phyloP scores from a whole-genome alignment of 2,113 vertebrate genomes.

The Scartelaos histophorus region DNA sequence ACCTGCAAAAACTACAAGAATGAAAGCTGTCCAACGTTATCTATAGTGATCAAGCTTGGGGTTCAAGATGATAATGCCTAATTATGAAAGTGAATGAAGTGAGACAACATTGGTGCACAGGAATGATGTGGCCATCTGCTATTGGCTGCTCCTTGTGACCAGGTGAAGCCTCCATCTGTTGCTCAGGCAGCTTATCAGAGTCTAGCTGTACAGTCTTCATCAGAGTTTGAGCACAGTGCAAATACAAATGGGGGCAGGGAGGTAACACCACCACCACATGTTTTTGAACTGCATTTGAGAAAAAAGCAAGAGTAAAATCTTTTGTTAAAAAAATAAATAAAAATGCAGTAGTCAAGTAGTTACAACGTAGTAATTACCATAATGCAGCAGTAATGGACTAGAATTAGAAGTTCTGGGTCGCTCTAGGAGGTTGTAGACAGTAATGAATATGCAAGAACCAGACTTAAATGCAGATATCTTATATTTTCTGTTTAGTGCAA shows the following conservation, averaged over 20 bases:
- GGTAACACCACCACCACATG: neutral
- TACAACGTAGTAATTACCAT: no score
- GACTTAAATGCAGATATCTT: no score
- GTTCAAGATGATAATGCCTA: constrained; percentile 1
- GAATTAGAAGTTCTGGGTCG: no score
- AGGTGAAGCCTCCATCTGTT: constrained; percentile 23
- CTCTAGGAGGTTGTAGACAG: no score
- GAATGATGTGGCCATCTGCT: constrained; percentile 16
- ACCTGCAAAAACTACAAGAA: no score
- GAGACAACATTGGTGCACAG: neutral
- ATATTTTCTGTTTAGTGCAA: no score
- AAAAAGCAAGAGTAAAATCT: no score
- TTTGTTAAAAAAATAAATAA: no score
- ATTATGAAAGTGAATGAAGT: constrained; percentile 12
- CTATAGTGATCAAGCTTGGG: neutral
- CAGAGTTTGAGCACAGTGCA: neutral
- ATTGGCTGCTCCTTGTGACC: constrained; percentile 6
- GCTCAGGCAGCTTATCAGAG: constrained; percentile 7
- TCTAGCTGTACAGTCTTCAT: neutral
- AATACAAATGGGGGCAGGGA: neutral
- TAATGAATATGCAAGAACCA: no score
- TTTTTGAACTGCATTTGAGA: neutral
- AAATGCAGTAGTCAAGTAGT: no score
- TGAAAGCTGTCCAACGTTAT: neutral
- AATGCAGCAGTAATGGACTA: no score